Conservation (phyloP, 2,113 vertebrate genomes). For the Eretmochelys imbricata region DNA sequence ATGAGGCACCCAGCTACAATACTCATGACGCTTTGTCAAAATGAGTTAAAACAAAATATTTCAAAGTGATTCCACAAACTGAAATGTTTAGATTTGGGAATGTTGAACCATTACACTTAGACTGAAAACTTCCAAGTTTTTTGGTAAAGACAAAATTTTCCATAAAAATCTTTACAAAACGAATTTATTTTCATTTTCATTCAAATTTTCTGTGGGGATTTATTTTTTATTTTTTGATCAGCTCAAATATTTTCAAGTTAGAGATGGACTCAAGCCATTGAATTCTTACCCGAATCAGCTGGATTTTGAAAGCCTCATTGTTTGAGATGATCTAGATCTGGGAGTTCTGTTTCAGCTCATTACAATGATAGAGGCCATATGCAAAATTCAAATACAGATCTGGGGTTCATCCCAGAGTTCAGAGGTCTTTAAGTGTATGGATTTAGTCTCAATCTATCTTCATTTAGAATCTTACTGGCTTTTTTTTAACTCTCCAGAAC, state of each 20-base stretch:
- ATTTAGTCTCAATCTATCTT: neutral
- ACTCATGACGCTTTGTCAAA: neutral
- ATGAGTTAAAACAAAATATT: neutral
- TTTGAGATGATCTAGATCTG: neutral
- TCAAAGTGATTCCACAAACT: neutral
- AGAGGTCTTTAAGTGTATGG: rapidly evolving
- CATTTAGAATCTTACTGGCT: neutral
- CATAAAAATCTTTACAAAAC: neutral
- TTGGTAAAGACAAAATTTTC: neutral
- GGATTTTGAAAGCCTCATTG: neutral
- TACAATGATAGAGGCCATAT: neutral
- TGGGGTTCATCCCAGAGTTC: neutral
- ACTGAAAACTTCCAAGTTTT: neutral
- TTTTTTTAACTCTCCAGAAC: neutral
- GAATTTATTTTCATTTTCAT: neutral
- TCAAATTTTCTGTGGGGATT: neutral
- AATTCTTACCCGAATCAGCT: neutral
- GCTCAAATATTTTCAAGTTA: neutral
- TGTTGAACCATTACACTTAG: neutral
- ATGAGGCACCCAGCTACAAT: neutral
- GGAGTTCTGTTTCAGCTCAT: neutral
- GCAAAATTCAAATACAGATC: neutral
- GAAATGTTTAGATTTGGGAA: neutral
- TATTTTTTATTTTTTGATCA: neutral
- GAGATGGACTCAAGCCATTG: neutral